A percentile compares a stretch with the other conserved stretches of the same genome.
phyloP scores from a whole-genome alignment of 1,140 invertebrate species.

The Piezodorus guildinii region DNA sequence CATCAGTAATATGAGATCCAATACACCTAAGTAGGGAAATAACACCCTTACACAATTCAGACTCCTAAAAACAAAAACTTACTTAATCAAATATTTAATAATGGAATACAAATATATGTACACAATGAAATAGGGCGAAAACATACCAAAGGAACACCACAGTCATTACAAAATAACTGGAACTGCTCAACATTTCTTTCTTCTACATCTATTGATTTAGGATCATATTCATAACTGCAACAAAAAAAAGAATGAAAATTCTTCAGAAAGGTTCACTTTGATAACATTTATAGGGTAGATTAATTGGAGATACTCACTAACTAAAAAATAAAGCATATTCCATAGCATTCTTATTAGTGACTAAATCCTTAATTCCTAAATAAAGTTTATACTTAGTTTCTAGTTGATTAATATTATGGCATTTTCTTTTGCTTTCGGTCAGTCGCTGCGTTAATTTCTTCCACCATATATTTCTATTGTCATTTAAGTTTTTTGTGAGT shows the following conservation, averaged over 20 bases:
- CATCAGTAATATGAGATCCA: conserved; percentile 46
- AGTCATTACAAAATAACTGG: conserved; percentile 36
- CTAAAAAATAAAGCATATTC: conserved; percentile 37
- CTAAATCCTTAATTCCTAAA: conserved; percentile 30
- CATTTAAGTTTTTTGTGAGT: conserved; percentile 17
- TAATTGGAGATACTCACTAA: conserved; percentile 32
- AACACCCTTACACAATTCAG: conserved; percentile 37
- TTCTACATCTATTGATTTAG: conserved; percentile 37
- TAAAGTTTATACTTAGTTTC: conserved; percentile 33
- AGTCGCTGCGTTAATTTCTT: conserved; percentile 25
- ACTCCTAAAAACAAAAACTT: conserved; percentile 31
- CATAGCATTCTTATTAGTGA: conserved; percentile 33
- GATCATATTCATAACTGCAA: conserved; percentile 41
- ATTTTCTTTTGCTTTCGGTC: conserved; percentile 26
- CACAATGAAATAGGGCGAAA: conserved; percentile 10
- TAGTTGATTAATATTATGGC: conserved; percentile 33
- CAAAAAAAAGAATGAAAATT: conserved; percentile 7
- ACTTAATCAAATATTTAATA: conserved; percentile 10
- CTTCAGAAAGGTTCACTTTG: neutral
- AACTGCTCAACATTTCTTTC: conserved; percentile 39
- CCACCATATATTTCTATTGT: conserved; percentile 23
- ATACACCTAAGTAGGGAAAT: conserved; percentile 39
- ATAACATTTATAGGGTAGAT: neutral
- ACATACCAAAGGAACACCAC: conserved; percentile 33
- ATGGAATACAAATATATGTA: neutral